A percentile compares a stretch with the other conserved stretches of the same genome.
phyloP scores from a whole-genome alignment of 2,797 vertebrate species.

The Poecilia wingei region DNA sequence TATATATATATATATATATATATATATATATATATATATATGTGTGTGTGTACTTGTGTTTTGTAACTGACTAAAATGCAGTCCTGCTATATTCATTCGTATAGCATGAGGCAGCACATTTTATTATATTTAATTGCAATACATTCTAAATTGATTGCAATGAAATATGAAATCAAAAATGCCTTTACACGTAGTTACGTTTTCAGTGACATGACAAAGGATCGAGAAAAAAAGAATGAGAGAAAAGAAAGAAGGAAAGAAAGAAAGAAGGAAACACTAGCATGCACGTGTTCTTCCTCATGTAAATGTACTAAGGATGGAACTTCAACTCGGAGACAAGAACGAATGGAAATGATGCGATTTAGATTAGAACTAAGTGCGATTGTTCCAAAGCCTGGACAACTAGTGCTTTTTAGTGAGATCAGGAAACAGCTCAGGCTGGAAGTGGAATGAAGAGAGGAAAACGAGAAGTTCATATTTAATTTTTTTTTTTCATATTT shows the following conservation, averaged over 20 bases:
- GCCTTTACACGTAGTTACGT: background rate
- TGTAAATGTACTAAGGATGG: background rate
- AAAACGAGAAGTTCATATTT: background rate
- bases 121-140: no score
- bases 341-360: background rate
- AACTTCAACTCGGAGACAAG: conserved; percentile 20
- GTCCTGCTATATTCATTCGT: background rate
- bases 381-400: background rate
- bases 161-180: conserved; percentile 10
- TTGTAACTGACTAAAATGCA: background rate
- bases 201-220: background rate
- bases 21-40: no score
- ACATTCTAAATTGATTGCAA: conserved; percentile 1
- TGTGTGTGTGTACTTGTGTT: background rate
- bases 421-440: conserved; percentile 29
- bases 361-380: conserved; percentile 8
- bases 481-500: conserved; percentile 1
- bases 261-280: conserved; percentile 27
- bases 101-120: background rate
- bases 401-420: conserved; percentile 2
- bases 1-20: background rate
- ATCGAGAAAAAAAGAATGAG: background rate
- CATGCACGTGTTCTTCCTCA: background rate
- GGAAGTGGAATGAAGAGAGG: background rate
- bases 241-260: conserved; percentile 25